These are phyloP conservation scores for Rhea americana DNA, from an alignment of 2,113 vertebrate species.

Conservation along the genomic window DNA sequence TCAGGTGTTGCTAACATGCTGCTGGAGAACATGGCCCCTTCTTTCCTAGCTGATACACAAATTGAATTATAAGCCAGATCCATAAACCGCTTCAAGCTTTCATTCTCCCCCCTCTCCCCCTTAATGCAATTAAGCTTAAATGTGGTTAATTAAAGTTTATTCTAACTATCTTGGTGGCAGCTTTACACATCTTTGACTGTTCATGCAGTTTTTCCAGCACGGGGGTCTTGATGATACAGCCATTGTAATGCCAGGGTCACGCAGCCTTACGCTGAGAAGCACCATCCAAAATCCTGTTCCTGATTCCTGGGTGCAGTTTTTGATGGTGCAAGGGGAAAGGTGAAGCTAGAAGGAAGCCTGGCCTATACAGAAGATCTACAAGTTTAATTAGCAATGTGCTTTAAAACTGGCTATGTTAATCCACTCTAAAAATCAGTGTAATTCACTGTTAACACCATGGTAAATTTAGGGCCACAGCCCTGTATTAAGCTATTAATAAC, in stretches of 20 bases:
- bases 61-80: not conserved
- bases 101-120: not conserved
- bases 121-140: not conserved
- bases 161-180: not conserved
- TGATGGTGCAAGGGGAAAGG: not conserved
- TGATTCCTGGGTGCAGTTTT: not conserved
- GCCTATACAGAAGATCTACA: not conserved
- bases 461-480: not conserved
- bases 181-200: not conserved
- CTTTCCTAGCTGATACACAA: not conserved
- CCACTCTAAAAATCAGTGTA: not conserved
- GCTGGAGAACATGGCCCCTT: not conserved
- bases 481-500: too few relatives aligned
- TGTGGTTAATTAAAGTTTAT: not conserved
- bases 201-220: not conserved
- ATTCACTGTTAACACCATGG: rapidly evolving
- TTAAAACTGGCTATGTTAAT: not conserved
- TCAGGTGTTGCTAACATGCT: not conserved
- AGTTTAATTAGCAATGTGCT: not conserved
- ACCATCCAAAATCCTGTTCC: not conserved
- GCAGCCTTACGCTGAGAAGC: not conserved
- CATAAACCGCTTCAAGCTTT: not conserved
- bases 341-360: not conserved
- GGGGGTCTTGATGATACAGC: not conserved
- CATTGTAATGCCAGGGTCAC: rapidly evolving